Conservation (phyloP, 2,797 vertebrate species). For the Alauda arvensis region DNA sequence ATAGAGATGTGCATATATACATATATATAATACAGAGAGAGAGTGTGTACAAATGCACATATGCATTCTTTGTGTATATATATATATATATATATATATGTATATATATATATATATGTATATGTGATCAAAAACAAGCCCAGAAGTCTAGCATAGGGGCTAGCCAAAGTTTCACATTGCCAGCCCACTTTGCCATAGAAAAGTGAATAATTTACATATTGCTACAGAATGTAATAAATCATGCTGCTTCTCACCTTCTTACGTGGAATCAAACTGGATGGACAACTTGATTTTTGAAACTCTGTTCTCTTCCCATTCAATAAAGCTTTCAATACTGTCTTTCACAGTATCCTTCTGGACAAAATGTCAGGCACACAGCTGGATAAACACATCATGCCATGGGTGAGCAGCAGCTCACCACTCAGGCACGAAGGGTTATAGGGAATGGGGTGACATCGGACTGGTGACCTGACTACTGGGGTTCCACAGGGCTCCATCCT, state of each 20-base stretch:
- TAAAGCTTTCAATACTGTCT: not conserved
- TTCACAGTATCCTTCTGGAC: not conserved
- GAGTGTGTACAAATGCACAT: not conserved
- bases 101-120: no score
- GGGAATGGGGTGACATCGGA: not conserved
- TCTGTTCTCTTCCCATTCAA: not conserved
- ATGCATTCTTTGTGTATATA: not conserved
- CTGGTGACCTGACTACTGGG: not conserved
- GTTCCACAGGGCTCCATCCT: not conserved
- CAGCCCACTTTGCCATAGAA: not conserved
- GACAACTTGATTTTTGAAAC: not conserved
- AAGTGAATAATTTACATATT: not conserved
- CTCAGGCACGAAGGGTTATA: not conserved
- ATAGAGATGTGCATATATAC: no score
- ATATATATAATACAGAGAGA: no score
- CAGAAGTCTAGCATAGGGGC: not conserved
- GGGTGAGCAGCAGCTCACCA: not conserved
- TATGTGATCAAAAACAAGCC: not conserved
- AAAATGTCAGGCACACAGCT: not conserved
- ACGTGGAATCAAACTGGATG: not conserved
- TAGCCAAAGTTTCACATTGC: not conserved
- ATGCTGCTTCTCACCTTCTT: not conserved
- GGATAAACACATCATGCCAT: not conserved
- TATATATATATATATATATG: no score
- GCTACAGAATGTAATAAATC: not conserved